Evolutionary conservation across 2,888 invertebrate species (phyloP).

Genomic region (Drepana falcataria): DNA sequence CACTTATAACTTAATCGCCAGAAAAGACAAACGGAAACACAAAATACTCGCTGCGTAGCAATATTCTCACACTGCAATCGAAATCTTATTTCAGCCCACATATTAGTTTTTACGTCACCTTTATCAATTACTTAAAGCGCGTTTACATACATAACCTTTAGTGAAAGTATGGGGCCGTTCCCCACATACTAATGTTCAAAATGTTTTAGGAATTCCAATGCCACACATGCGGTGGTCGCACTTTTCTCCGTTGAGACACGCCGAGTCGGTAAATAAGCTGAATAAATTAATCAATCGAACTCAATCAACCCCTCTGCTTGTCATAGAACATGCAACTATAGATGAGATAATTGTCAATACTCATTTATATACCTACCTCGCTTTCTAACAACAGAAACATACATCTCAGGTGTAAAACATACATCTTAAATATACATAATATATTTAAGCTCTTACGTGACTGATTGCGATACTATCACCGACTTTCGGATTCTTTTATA

Average conservation of each 20-base stretch:
- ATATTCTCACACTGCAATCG: background rate
- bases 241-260: constrained; percentile 68
- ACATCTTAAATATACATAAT: no score
- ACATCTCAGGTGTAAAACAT: no score
- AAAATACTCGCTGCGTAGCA: background rate
- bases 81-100: constrained; percentile 28
- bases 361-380: no score
- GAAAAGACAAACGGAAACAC: background rate
- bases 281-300: constrained; percentile 68
- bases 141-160: constrained; percentile 74
- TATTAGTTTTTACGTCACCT: constrained; percentile 61
- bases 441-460: no score
- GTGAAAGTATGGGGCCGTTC: constrained; percentile 69
- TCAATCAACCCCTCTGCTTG: constrained; percentile 54
- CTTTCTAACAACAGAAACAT: no score
- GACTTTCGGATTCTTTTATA: no score
- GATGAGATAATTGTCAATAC: background rate
- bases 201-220: constrained; percentile 69
- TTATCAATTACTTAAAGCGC: constrained; percentile 62
- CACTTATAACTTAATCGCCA: background rate
- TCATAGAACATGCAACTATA: constrained; percentile 41
- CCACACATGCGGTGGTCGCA: constrained; percentile 54
- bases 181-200: constrained; percentile 72
- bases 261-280: constrained; percentile 62
- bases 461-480: no score